These are phyloP conservation scores for Suricata suricatta DNA, from an alignment of 2,113 vertebrate species.

Conservation along the genomic window DNA sequence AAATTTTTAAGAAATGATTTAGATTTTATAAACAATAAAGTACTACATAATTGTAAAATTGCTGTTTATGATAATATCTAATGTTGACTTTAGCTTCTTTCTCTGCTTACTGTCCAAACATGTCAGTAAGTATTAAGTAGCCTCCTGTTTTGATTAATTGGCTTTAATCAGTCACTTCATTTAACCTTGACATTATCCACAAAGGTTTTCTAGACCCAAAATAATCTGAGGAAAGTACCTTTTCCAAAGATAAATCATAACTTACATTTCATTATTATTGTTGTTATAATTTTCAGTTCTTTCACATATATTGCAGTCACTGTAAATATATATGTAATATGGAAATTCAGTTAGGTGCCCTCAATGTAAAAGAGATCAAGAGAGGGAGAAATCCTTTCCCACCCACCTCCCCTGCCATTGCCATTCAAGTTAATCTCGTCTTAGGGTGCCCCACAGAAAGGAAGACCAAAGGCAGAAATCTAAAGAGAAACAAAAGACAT, in stretches of 20 bases:
- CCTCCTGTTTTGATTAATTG: neutral
- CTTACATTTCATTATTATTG: neutral
- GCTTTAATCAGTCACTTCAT: neutral
- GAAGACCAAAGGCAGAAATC: neutral
- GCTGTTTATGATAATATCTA: neutral
- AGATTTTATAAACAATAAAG: neutral
- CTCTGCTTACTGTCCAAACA: neutral
- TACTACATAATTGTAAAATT: neutral
- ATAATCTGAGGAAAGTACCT: neutral
- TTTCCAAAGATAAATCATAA: constrained; percentile 23
- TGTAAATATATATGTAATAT: neutral
- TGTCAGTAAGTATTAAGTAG: neutral
- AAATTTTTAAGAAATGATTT: constrained; percentile 2
- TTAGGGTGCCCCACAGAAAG: neutral
- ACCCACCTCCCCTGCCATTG: neutral
- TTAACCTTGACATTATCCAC: constrained; percentile 30
- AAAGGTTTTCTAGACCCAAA: neutral
- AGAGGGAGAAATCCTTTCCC: neutral
- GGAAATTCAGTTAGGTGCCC: neutral
- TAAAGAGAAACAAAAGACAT: neutral
- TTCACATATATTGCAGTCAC: neutral
- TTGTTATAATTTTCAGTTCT: neutral
- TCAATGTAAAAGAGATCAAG: neutral
- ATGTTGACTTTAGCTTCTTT: neutral
- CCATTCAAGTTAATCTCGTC: neutral